A percentile compares a stretch with the other conserved stretches of the same genome.
These are phyloP conservation scores for Phengaris alcon DNA, from an alignment of 2,888 invertebrate genomes.

Conservation along the genomic window DNA sequence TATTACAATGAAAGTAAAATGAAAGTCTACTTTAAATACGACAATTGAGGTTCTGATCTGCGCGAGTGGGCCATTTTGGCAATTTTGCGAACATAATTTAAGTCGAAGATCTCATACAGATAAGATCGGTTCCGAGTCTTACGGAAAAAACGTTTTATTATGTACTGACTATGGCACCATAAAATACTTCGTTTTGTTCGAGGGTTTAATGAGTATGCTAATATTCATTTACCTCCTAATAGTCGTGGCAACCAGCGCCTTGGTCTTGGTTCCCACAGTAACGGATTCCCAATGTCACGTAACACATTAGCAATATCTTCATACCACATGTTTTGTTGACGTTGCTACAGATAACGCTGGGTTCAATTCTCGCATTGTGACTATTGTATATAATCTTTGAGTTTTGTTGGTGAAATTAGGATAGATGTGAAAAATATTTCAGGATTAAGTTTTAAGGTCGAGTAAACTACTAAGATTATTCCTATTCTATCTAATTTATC, in stretches of 20 bases:
- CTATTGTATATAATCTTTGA: neutral
- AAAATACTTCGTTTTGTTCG: slow-evolving; percentile 4
- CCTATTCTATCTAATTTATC: too few relatives aligned
- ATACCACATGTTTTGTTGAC: slow-evolving; percentile 14
- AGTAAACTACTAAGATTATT: too few relatives aligned
- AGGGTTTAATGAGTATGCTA: slow-evolving; percentile 13
- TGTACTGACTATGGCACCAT: neutral
- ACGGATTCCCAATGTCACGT: slow-evolving; percentile 30
- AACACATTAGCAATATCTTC: slow-evolving; percentile 27
- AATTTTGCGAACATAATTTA: neutral
- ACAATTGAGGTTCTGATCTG: too few relatives aligned
- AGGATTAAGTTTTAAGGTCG: too few relatives aligned
- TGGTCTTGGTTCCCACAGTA: slow-evolving; percentile 31
- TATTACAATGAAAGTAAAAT: too few relatives aligned
- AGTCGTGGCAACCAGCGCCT: slow-evolving; percentile 26
- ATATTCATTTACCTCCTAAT: slow-evolving; percentile 14
- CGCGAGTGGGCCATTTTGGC: too few relatives aligned
- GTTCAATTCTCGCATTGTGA: neutral
- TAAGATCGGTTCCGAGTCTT: neutral
- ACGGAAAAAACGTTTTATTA: neutral
- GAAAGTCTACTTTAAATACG: too few relatives aligned
- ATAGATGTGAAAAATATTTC: too few relatives aligned
- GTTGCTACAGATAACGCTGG: neutral
- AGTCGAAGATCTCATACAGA: neutral
- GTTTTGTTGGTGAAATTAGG: too few relatives aligned